Evolutionary conservation across 2,113 vertebrate species (phyloP).

Genomic region (Calyptomena viridis): DNA sequence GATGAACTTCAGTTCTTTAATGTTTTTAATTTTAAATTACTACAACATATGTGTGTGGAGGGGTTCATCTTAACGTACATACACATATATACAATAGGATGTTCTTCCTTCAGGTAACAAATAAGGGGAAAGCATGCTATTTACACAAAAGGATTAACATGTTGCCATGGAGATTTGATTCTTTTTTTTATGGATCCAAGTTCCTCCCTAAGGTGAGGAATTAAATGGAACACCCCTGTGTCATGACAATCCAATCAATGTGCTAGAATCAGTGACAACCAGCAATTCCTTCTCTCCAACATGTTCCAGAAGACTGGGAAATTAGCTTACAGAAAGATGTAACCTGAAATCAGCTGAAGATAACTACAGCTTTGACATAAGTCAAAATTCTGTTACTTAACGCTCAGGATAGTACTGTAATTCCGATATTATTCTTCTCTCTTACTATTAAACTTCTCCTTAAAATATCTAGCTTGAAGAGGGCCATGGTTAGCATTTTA

Average conservation of each 20-base stretch:
- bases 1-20: neutral
- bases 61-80: neutral
- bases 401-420: neutral
- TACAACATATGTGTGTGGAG: rapidly evolving
- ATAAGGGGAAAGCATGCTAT: neutral
- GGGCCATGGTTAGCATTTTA: rapidly evolving
- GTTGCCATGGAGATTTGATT: neutral
- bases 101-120: neutral
- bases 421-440: neutral
- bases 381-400: neutral
- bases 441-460: neutral
- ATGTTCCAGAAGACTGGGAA: neutral
- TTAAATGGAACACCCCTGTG: neutral
- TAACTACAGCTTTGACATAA: neutral
- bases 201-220: neutral
- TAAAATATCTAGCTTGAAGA: neutral
- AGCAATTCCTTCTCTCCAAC: neutral
- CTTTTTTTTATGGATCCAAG: neutral
- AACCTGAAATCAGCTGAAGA: neutral
- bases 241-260: neutral
- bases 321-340: neutral
- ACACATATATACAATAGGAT: rapidly evolving
- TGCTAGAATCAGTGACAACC: neutral
- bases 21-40: neutral
- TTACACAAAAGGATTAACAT: neutral